phyloP scores from a whole-genome alignment of 2,888 invertebrate genomes.

The Sphaerophoria rueppellii region DNA sequence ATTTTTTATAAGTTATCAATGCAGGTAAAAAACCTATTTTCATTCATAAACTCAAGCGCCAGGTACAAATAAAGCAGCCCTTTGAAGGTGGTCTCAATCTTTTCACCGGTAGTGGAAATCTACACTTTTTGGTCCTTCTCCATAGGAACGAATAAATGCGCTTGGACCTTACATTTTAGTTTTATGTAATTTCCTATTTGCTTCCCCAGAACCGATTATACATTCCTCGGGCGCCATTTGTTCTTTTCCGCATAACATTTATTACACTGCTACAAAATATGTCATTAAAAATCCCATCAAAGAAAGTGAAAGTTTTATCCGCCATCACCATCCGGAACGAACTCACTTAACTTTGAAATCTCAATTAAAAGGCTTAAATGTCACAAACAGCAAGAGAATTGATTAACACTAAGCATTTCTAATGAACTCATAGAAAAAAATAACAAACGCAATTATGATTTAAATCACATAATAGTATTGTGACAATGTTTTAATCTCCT shows the following conservation, averaged over 20 bases:
- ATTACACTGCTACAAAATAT: background rate
- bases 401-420: slow-evolving; percentile 17
- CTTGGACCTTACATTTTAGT: too few species aligned
- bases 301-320: slow-evolving; percentile 64
- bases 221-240: background rate
- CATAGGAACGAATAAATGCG: too few species aligned
- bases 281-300: background rate
- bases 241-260: slow-evolving; percentile 30
- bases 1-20: too few species aligned
- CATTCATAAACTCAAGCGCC: too few species aligned
- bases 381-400: background rate
- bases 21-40: too few species aligned
- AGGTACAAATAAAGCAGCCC: too few species aligned
- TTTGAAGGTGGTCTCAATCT: too few species aligned
- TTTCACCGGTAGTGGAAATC: too few species aligned
- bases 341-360: background rate
- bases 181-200: too few species aligned
- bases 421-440: background rate
- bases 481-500: background rate
- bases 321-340: background rate
- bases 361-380: slow-evolving; percentile 31
- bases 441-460: slow-evolving; percentile 28
- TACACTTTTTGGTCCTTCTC: too few species aligned
- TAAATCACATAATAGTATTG: background rate
- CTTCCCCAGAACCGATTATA: background rate